Evolutionary conservation across 2,113 vertebrate species (phyloP).

Genomic region (Phocoena phocoena): DNA sequence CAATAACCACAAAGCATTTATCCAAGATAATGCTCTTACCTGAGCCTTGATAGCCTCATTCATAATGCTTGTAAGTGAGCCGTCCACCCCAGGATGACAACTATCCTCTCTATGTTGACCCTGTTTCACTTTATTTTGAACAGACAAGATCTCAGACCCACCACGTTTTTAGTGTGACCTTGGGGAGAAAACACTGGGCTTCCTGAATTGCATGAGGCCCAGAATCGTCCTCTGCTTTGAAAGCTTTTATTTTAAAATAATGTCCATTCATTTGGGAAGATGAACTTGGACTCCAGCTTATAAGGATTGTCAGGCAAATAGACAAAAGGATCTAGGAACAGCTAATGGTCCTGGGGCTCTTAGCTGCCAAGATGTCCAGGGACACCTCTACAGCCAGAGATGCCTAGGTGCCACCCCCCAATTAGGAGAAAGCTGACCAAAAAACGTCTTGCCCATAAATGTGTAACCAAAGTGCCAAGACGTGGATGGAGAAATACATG

Average conservation of each 20-base stretch:
- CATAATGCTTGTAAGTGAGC: background rate
- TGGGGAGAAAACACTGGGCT: background rate
- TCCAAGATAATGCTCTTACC: slow-evolving; percentile 31
- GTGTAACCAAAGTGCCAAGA: background rate
- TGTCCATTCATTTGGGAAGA: background rate
- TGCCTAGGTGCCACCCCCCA: rapidly evolving
- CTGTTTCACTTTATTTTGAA: background rate
- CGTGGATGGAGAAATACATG: background rate
- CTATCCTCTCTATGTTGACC: background rate
- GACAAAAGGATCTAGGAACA: background rate
- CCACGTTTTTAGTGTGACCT: background rate
- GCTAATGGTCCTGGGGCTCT: background rate
- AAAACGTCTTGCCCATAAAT: background rate
- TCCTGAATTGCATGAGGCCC: background rate
- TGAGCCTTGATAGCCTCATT: slow-evolving; percentile 35
- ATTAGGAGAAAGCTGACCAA: background rate
- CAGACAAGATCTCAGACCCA: background rate
- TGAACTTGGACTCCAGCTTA: rapidly evolving
- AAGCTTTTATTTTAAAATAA: background rate
- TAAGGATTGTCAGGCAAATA: background rate
- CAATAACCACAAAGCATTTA: slow-evolving; percentile 64
- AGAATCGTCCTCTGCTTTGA: background rate
- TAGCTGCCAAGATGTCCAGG: background rate
- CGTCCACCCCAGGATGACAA: background rate
- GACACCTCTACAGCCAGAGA: background rate